Evolutionary conservation across 1,140 invertebrate genomes (phyloP).

Genomic region (Odontomachus brunneus): DNA sequence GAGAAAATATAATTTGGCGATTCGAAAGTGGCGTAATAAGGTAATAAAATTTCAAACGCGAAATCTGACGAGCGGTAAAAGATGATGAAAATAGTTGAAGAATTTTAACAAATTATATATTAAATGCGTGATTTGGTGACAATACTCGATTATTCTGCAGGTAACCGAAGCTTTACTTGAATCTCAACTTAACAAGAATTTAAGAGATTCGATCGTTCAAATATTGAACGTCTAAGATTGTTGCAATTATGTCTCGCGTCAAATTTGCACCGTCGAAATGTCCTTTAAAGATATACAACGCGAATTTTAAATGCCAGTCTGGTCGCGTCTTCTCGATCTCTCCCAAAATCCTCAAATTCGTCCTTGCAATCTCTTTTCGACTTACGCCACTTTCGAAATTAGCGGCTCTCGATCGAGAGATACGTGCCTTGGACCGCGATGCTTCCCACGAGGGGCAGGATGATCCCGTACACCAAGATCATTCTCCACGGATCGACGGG

Average conservation of each 20-base stretch:
- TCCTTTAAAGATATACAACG: neutral
- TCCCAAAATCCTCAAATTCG: neutral
- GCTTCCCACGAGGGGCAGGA: constrained; percentile 76
- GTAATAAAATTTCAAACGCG: neutral
- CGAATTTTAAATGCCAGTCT: neutral
- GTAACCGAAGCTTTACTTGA: neutral
- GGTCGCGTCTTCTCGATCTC: neutral
- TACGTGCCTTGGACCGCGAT: constrained; percentile 77
- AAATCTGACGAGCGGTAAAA: neutral
- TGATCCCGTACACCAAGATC: constrained; percentile 76
- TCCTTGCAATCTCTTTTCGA: neutral
- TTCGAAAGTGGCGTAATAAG: constrained; percentile 4
- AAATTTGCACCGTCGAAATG: neutral
- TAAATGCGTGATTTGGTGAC: neutral
- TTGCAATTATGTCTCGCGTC: neutral
- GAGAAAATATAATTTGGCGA: constrained; percentile 11
- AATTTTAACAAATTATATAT: neutral
- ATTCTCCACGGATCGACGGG: constrained; percentile 70
- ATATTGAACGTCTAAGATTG: neutral
- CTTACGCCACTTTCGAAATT: neutral
- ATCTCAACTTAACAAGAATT: neutral
- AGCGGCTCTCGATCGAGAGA: neutral
- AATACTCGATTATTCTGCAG: neutral
- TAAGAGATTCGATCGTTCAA: neutral
- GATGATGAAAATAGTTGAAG: neutral